Percentiles rank a stretch among this genome's conserved stretches.
Evolutionary conservation across 92 coral and sea anemone genomes (phyloP).

Genomic region (Phenganax subtilis): DNA sequence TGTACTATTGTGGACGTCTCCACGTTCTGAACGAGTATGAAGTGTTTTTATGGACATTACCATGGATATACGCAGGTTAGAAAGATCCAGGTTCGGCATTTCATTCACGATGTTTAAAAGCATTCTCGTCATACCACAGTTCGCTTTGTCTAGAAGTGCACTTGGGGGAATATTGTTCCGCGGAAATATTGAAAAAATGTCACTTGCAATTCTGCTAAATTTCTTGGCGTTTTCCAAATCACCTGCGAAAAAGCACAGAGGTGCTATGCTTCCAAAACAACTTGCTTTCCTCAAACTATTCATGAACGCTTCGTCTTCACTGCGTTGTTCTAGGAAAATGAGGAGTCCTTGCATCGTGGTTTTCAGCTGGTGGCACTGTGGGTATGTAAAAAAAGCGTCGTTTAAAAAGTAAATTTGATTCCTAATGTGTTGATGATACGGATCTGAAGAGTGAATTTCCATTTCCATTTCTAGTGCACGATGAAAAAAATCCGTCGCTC

Average conservation of each 20-base stretch:
- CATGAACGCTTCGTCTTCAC: neutral
- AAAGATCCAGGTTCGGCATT: too few relatives aligned
- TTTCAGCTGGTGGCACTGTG: neutral
- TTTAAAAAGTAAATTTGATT: neutral
- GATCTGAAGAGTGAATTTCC: conserved; percentile 15
- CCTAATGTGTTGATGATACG: conserved; percentile 14
- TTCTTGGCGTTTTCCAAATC: conserved; percentile 20
- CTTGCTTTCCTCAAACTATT: conserved; percentile 2
- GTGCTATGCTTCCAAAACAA: neutral
- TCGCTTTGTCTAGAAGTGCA: too few relatives aligned
- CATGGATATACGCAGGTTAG: too few relatives aligned
- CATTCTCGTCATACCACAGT: too few relatives aligned
- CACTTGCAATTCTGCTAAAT: conserved; percentile 13
- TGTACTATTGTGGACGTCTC: too few relatives aligned
- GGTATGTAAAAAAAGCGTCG: neutral
- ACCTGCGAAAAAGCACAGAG: neutral
- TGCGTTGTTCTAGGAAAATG: neutral
- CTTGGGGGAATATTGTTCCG: too few relatives aligned
- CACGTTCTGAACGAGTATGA: too few relatives aligned
- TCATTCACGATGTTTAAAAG: too few relatives aligned
- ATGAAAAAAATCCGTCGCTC: neutral
- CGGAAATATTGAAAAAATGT: neutral
- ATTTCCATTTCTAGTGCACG: conserved; percentile 22
- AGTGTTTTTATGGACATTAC: too few relatives aligned
- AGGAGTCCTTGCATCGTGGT: neutral